Base-by-base conservation (phyloP, 1,140 invertebrate genomes). In the Ceratosolen fusciceps region DNA sequence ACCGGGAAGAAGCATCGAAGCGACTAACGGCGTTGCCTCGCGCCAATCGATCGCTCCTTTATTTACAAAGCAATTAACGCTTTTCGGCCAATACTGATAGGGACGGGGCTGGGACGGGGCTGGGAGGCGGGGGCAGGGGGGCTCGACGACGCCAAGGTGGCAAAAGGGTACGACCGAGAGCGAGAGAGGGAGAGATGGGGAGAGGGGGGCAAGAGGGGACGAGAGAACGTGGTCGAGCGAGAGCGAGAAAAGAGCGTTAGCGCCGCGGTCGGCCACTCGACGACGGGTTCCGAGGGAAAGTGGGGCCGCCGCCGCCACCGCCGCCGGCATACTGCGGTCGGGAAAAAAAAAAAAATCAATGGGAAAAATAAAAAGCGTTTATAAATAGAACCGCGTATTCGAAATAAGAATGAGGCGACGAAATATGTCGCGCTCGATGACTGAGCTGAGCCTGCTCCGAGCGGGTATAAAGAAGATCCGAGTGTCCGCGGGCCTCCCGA, bases 341-440 rank as follows among this genome's bases (percentile, higher is more conserved):
- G n/a, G n/a, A n/a, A n/a, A n/a, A n/a, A 0, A 24, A 26, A 68
- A 67, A 75, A 62, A 70, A 70, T 77, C 65, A 31, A 77, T 70
- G 75, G 75, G 52, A 70, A 77, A 77, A 77, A 58, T 77, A 77
- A 77, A 77, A 77, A 77, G 75, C 75, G 65, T 8, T 54, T 77
- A 77, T 77, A 77, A 77, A 77, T 77, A 70, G 37, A 65, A 10
- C 9, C 68, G 47, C 16, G 68, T 21, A 21, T 52, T 52, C 24
- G 29, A 34, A 52, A 71, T 52, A 54, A 71, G 26, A 70, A 70
- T 31, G 39, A 49, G 67, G 26, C 67, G 37, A 24, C 14, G 29
- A 72, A 54, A 67, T 39, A 24, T 24, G 65, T 67, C 65, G 65
- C n/a, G 65, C n/a, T 19, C 16, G 16, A 58, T 1, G 54, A 26